A percentile compares a stretch with the other conserved stretches of the same genome.
These are phyloP conservation scores for Nemotelus nigrinus DNA, from an alignment of 2,888 invertebrate species.

Conservation along the genomic window DNA sequence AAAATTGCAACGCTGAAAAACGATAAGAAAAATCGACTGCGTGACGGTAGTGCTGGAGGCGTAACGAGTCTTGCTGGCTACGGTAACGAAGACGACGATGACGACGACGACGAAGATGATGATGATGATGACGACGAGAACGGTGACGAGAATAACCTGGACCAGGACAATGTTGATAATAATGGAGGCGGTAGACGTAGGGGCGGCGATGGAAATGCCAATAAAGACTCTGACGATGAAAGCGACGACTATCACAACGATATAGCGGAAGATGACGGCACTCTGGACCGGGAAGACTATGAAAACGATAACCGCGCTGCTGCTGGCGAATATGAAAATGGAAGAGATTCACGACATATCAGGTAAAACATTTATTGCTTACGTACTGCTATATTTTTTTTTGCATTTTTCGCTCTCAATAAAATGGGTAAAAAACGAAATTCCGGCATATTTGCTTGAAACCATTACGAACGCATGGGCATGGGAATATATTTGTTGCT, in stretches of 20 bases:
- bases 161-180: slow-evolving; percentile 54
- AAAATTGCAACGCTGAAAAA: slow-evolving; percentile 75
- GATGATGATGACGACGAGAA: slow-evolving; percentile 50
- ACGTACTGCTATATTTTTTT: slow-evolving; percentile 1
- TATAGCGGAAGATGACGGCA: slow-evolving; percentile 17
- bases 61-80: slow-evolving; percentile 49
- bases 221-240: background rate
- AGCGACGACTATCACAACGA: slow-evolving; percentile 14
- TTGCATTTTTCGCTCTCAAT: background rate
- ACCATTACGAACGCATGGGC: slow-evolving; percentile 4
- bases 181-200: slow-evolving; percentile 47
- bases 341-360: slow-evolving; percentile 47
- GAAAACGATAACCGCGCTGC: slow-evolving; percentile 55
- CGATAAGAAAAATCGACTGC: slow-evolving; percentile 64
- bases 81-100: slow-evolving; percentile 53
- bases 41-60: slow-evolving; percentile 59
- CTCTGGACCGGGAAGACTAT: slow-evolving; percentile 49
- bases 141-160: slow-evolving; percentile 20
- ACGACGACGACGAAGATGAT: slow-evolving; percentile 57
- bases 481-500: slow-evolving; percentile 7
- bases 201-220: slow-evolving; percentile 13
- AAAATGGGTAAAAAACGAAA: slow-evolving; percentile 11
- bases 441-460: slow-evolving; percentile 16
- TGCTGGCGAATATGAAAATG: slow-evolving; percentile 54
- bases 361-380: slow-evolving; percentile 48